phyloP scores from a whole-genome alignment of 2,113 vertebrate genomes.

The Tonatia bakeri region DNA sequence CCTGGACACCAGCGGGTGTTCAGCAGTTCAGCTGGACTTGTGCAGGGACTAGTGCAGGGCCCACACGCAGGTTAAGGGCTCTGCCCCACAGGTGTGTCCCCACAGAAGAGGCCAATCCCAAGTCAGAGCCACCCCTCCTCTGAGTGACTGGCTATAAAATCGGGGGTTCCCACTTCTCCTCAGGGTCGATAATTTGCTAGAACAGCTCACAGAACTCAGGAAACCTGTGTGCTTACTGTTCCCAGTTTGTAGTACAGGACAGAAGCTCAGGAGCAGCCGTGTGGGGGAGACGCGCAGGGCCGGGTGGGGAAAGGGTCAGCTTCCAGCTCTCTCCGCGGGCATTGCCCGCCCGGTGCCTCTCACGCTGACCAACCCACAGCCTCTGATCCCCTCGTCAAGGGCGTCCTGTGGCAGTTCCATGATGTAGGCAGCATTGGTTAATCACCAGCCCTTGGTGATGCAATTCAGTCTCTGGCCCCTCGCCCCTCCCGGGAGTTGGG shows the following conservation, averaged over 20 bases:
- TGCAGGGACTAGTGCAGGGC: neutral
- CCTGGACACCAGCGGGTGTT: neutral
- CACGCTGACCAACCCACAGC: neutral
- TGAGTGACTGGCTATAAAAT: neutral
- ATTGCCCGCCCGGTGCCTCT: rapidly evolving
- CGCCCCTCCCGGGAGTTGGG: neutral
- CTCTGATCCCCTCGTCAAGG: neutral
- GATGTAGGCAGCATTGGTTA: neutral
- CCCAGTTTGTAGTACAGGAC: neutral
- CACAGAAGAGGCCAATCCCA: rapidly evolving
- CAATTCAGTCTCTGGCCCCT: neutral
- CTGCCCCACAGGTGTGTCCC: neutral
- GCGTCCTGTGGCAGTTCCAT: neutral
- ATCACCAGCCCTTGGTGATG: neutral
- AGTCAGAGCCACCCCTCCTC: neutral
- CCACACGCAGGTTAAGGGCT: neutral
- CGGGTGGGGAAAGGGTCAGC: rapidly evolving
- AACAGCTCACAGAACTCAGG: neutral
- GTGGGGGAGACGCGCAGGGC: rapidly evolving
- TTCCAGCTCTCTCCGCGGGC: rapidly evolving
- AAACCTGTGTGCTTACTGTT: neutral
- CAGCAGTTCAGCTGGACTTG: rapidly evolving
- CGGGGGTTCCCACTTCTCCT: neutral
- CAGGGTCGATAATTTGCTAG: neutral
- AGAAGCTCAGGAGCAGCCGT: neutral